phyloP scores from a whole-genome alignment of 2,797 vertebrate species.

The Takifugu ocellatus region DNA sequence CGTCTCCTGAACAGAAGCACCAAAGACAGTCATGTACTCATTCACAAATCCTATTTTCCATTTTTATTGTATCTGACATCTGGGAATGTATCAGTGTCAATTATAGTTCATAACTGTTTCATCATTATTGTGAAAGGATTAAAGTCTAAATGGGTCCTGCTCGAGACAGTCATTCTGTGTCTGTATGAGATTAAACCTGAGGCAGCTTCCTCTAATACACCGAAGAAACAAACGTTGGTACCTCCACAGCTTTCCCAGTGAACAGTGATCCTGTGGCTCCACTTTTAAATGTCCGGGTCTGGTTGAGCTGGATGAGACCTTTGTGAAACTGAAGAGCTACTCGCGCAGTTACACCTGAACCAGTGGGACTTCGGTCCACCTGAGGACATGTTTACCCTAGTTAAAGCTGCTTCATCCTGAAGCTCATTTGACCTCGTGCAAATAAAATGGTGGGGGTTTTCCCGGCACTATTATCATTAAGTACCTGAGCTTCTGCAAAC shows the following conservation, averaged over 20 bases:
- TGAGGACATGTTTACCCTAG: slow-evolving; percentile 43
- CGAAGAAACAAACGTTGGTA: slow-evolving; percentile 29
- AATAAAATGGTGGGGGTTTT: neutral
- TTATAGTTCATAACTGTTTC: no score
- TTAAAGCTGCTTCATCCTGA: no score
- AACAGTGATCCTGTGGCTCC: slow-evolving; percentile 85
- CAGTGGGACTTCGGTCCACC: slow-evolving; percentile 94
- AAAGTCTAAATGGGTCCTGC: no score
- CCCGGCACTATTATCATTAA: neutral
- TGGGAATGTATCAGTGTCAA: no score
- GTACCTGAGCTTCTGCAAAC: slow-evolving; percentile 93
- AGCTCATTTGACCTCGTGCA: no score
- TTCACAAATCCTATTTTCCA: no score
- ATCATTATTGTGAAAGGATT: no score
- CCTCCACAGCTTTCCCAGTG: slow-evolving; percentile 87
- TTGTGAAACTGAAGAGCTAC: slow-evolving; percentile 91
- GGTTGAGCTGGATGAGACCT: slow-evolving; percentile 83
- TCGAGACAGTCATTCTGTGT: no score
- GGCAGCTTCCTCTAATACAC: no score
- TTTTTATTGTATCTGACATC: no score
- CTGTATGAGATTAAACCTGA: no score
- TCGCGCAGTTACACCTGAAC: slow-evolving; percentile 92
- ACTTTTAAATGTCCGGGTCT: slow-evolving; percentile 86
- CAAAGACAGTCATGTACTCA: neutral
- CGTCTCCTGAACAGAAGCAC: slow-evolving; percentile 76